phyloP scores from a whole-genome alignment of 2,888 invertebrate species.

The Sepiola atlantica region DNA sequence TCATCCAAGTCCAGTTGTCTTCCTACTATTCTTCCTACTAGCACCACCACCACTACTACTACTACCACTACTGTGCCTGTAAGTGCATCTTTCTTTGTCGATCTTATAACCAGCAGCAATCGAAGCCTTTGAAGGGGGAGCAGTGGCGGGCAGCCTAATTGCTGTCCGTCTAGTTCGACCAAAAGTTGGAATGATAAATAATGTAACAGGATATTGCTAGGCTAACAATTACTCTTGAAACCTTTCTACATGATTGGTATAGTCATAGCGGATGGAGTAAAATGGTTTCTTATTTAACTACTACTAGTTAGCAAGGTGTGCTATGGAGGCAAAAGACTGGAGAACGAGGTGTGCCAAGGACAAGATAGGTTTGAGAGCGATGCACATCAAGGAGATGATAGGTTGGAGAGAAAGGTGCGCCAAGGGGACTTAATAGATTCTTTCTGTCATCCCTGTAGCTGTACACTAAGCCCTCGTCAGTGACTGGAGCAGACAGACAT shows the following conservation, averaged over 20 bases:
- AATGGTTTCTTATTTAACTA: background rate
- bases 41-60: slow-evolving; percentile 48
- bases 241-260: background rate
- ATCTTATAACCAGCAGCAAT: slow-evolving; percentile 1
- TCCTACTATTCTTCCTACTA: slow-evolving; percentile 43
- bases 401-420: too few species aligned
- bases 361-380: too few species aligned
- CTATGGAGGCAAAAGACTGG: too few species aligned
- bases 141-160: background rate
- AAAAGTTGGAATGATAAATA: background rate
- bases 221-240: background rate
- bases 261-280: background rate
- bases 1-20: slow-evolving; percentile 43
- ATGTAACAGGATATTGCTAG: background rate
- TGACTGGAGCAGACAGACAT: too few species aligned
- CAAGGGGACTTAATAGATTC: too few species aligned
- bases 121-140: background rate
- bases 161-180: background rate
- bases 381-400: too few species aligned
- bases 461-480: too few species aligned
- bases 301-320: background rate
- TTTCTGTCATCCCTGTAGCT: too few species aligned
- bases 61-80: slow-evolving; percentile 46
- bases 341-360: too few species aligned
- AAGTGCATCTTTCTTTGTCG: slow-evolving; percentile 45